A percentile compares a stretch with the other conserved stretches of the same genome.
Conservation (phyloP, 2,797 vertebrate genomes). For the Cheracebus regulus region DNA sequence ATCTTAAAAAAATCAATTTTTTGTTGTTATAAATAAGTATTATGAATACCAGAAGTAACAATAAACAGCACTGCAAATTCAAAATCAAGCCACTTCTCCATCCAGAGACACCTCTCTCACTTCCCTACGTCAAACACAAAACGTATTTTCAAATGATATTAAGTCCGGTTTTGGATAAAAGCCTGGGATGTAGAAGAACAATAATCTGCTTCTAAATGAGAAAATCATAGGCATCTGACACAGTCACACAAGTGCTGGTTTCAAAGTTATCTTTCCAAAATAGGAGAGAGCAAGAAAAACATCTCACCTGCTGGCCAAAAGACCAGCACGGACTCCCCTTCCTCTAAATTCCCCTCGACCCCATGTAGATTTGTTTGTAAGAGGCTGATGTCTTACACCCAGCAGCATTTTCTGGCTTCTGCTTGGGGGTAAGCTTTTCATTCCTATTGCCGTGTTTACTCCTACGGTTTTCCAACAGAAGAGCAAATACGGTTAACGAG, state of each 20-base stretch:
- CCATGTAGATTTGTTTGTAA: background rate
- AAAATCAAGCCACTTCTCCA: background rate
- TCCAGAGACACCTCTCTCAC: background rate
- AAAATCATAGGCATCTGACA: background rate
- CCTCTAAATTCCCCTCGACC: background rate
- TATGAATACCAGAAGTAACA: background rate
- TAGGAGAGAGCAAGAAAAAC: background rate
- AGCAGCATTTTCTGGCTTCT: background rate
- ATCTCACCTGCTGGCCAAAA: background rate
- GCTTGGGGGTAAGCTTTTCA: background rate
- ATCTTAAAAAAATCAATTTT: background rate
- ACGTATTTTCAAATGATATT: background rate
- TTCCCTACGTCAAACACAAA: background rate
- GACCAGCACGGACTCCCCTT: background rate
- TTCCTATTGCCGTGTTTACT: slow-evolving; percentile 23
- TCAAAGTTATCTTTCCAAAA: background rate
- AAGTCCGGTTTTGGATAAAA: background rate
- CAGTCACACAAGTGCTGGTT: background rate
- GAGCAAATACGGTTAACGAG: background rate
- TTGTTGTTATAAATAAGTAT: background rate
- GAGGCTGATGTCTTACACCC: background rate
- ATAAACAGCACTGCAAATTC: background rate
- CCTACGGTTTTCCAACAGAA: background rate
- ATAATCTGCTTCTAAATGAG: background rate
- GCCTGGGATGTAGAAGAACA: background rate